These are phyloP conservation scores for Tolypeutes matacus DNA, from an alignment of 2,797 vertebrate species.

Conservation along the genomic window DNA sequence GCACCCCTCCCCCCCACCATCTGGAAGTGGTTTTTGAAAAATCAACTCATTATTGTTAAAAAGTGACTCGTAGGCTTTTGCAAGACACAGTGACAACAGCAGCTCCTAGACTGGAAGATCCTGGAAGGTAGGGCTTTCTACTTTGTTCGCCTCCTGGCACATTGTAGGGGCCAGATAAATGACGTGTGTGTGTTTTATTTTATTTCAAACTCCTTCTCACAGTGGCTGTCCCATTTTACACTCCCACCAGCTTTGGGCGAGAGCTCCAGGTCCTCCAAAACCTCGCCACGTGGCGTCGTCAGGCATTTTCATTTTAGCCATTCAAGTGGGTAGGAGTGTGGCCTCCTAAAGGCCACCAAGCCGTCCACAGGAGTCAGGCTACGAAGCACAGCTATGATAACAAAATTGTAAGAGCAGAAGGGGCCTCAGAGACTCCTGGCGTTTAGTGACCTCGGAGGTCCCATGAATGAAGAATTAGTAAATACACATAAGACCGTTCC, in stretches of 20 bases:
- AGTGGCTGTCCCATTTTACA: no score
- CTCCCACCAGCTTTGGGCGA: background rate
- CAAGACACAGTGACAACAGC: constrained; percentile 63
- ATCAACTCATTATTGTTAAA: constrained; percentile 76
- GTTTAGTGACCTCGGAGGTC: background rate
- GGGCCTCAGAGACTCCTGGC: background rate
- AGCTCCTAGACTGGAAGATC: constrained; percentile 60
- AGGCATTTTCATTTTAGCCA: constrained; percentile 28
- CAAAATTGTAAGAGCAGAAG: background rate
- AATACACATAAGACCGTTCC: background rate
- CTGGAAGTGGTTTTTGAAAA: constrained; percentile 79
- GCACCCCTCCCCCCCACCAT: constrained; percentile 72
- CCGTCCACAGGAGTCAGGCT: background rate
- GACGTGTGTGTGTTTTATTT: background rate
- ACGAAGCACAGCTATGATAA: background rate
- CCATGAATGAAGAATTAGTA: constrained; percentile 19
- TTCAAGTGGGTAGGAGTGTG: background rate
- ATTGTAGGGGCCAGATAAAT: background rate
- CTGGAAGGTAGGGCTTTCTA: constrained; percentile 57
- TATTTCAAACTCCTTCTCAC: background rate
- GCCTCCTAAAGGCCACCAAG: background rate
- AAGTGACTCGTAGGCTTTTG: constrained; percentile 73
- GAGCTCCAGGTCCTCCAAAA: background rate
- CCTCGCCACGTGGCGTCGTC: background rate
- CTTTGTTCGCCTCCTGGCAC: background rate